Conservation (phyloP, 2,888 invertebrate genomes). For the Aethes cnicana region DNA sequence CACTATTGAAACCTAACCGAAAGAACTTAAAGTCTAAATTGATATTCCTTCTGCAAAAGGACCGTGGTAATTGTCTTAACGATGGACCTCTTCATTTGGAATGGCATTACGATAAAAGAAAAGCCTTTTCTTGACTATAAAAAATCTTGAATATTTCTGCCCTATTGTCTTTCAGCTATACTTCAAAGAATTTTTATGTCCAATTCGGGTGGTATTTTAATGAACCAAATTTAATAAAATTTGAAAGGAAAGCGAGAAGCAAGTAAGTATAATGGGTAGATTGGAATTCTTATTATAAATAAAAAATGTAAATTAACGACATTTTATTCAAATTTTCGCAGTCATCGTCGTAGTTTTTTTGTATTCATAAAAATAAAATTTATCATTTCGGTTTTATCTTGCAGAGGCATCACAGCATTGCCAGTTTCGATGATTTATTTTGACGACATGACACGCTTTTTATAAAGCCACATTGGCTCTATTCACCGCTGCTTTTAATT, state of each 20-base stretch:
- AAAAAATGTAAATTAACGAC: too few species aligned
- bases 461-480: too few species aligned
- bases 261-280: not conserved
- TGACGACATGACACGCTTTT: too few species aligned
- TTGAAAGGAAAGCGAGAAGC: too few species aligned
- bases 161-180: conserved; percentile 37
- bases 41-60: conserved; percentile 33
- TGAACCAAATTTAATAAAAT: conserved; percentile 32
- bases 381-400: too few species aligned
- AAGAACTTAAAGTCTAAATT: conserved; percentile 36
- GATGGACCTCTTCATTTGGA: conserved; percentile 64
- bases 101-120: conserved; percentile 66
- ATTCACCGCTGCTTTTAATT: too few species aligned
- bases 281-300: not conserved
- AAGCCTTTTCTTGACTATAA: conserved; percentile 64
- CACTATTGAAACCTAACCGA: conserved; percentile 38
- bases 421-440: too few species aligned
- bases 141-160: conserved; percentile 54
- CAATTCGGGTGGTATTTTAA: conserved; percentile 34
- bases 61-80: conserved; percentile 40
- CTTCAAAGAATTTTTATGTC: conserved; percentile 32
- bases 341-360: too few species aligned
- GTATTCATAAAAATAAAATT: too few species aligned
- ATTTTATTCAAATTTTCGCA: too few species aligned
- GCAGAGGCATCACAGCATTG: too few species aligned